Conservation (phyloP, 2,797 vertebrate species). For the Hippocampus kuda region DNA sequence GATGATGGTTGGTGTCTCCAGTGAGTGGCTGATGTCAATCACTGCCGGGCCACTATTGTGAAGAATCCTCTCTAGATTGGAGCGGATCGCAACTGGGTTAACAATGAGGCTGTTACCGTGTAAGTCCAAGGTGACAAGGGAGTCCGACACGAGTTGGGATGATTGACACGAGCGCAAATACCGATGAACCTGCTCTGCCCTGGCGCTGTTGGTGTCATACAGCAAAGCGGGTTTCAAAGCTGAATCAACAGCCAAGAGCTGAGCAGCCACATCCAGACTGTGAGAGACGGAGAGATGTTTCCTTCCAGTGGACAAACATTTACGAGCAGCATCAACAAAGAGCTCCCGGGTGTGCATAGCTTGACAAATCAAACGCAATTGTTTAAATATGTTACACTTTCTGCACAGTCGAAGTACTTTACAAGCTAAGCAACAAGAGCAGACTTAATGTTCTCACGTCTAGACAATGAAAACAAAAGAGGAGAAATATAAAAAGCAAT, state of each 20-base stretch:
- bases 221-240: conserved; percentile 82
- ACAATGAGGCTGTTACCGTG: conserved; percentile 67
- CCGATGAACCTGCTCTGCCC: conserved; percentile 59
- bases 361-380: background rate
- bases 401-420: background rate
- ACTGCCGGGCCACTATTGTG: conserved; percentile 35
- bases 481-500: conserved; percentile 1
- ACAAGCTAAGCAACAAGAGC: background rate
- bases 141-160: conserved; percentile 51
- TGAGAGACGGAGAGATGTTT: conserved; percentile 51
- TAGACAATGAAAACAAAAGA: background rate
- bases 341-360: conserved; percentile 42
- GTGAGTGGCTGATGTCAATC: conserved; percentile 67
- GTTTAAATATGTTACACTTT: background rate
- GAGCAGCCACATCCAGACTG: conserved; percentile 72
- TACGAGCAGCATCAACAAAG: conserved; percentile 51
- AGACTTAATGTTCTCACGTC: background rate
- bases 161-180: conserved; percentile 68
- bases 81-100: conserved; percentile 42
- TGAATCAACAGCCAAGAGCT: conserved; percentile 72
- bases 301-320: conserved; percentile 58
- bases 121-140: conserved; percentile 66
- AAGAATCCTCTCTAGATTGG: conserved; percentile 55
- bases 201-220: conserved; percentile 71
- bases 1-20: conserved; percentile 55